phyloP scores from a whole-genome alignment of 1,140 invertebrate species.

The Brachionus asplanchnoidis region DNA sequence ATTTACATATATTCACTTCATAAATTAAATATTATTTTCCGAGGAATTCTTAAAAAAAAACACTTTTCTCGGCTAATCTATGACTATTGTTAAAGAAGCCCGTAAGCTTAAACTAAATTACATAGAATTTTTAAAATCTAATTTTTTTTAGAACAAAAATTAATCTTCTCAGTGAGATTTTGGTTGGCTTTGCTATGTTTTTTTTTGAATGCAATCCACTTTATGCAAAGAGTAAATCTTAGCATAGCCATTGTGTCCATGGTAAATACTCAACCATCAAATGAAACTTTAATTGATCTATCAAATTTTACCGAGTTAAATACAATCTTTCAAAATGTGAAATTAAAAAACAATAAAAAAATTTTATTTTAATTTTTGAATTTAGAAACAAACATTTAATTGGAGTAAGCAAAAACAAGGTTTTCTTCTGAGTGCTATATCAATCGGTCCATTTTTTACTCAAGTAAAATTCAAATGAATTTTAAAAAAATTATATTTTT shows the following conservation, averaged over 20 bases:
- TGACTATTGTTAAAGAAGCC: background rate
- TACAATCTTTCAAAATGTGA: background rate
- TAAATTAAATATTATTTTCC: background rate
- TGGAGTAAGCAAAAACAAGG: constrained; percentile 24
- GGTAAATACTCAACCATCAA: background rate
- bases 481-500: background rate
- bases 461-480: constrained; percentile 5
- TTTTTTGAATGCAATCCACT: constrained; percentile 31
- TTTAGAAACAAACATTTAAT: constrained; percentile 5
- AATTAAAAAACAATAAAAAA: background rate
- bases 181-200: constrained; percentile 15
- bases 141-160: background rate
- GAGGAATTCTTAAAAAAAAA: background rate
- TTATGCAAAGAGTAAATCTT: constrained; percentile 38
- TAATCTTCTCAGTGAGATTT: constrained; percentile 11
- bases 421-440: constrained; percentile 9
- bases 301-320: background rate
- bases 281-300: background rate
- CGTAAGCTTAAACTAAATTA: background rate
- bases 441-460: constrained; percentile 1
- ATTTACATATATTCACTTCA: background rate
- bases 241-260: constrained; percentile 25
- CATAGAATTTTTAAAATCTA: background rate
- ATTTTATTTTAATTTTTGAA: background rate
- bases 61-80: background rate